A percentile compares a stretch with the other conserved stretches of the same genome.
These are phyloP conservation scores for Sceloporus tristichus DNA, from an alignment of 2,113 vertebrate species.

Conservation along the genomic window DNA sequence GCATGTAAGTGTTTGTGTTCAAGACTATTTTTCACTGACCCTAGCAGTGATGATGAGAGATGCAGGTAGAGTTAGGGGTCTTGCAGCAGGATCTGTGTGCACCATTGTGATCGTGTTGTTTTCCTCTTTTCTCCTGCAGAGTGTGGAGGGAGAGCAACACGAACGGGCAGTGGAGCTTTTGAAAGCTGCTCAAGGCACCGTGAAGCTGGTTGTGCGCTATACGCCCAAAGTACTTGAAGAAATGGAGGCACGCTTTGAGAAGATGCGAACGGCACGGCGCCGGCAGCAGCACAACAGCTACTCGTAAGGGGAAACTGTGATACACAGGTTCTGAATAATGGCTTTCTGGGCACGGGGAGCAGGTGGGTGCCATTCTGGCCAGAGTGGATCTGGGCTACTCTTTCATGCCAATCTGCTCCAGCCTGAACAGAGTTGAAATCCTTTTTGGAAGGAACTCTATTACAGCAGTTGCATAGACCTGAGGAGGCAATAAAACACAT, in stretches of 20 bases:
- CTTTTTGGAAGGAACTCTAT: too few species aligned
- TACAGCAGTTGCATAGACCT: too few species aligned
- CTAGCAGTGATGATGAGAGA: neutral
- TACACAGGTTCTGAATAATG: neutral
- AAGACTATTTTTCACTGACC: neutral
- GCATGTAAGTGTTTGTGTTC: too few species aligned
- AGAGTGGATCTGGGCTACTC: too few species aligned
- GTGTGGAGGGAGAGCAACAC: slow-evolving; percentile 92
- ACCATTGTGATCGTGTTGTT: neutral
- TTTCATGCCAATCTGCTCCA: too few species aligned
- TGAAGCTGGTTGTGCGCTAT: slow-evolving; percentile 92
- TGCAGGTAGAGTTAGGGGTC: neutral
- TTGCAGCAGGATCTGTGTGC: neutral
- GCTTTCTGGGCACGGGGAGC: too few species aligned
- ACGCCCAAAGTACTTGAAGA: slow-evolving; percentile 93
- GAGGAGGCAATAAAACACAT: too few species aligned
- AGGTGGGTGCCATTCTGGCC: neutral
- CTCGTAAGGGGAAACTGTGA: slow-evolving; percentile 79
- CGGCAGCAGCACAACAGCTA: slow-evolving; percentile 93
- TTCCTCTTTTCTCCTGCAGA: slow-evolving; percentile 70
- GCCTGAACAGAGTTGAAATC: too few species aligned
- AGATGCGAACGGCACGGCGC: slow-evolving; percentile 90
- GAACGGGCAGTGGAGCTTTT: slow-evolving; percentile 93
- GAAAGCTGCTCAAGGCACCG: slow-evolving; percentile 90
- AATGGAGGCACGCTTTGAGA: slow-evolving; percentile 95